Evolutionary conservation across 2,888 invertebrate genomes (phyloP).

Genomic region (Dasypolia templi): DNA sequence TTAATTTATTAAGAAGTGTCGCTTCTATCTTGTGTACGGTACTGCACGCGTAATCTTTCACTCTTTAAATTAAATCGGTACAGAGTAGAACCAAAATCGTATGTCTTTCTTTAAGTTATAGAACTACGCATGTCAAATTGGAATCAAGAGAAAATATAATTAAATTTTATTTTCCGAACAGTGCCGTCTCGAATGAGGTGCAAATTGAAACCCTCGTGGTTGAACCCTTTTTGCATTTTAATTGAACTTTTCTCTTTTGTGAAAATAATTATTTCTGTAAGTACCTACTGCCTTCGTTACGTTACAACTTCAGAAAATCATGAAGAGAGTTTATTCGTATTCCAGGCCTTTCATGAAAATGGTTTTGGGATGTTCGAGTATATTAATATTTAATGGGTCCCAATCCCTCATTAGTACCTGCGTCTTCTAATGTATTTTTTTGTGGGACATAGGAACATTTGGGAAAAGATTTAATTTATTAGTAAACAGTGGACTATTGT

Average conservation of each 20-base stretch:
- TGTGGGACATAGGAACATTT: not conserved
- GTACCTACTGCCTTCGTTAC: not conserved
- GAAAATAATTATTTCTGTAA: slow-evolving; percentile 35
- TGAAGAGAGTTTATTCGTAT: not conserved
- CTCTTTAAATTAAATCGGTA: not conserved
- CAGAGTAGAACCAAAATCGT: not conserved
- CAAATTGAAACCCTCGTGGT: slow-evolving; percentile 17
- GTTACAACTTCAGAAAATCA: slow-evolving; percentile 3
- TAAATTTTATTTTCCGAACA: slow-evolving; percentile 46
- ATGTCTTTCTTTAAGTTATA: not conserved
- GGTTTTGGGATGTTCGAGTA: slow-evolving; percentile 1
- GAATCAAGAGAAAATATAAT: slow-evolving; percentile 39
- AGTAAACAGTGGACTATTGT: not conserved
- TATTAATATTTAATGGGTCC: slow-evolving; percentile 7
- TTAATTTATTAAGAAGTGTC: not conserved
- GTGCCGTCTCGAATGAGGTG: slow-evolving; percentile 2
- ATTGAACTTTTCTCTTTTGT: slow-evolving; percentile 43
- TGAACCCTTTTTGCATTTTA: slow-evolving; percentile 46
- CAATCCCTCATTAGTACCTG: not conserved
- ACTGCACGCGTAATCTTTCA: no score
- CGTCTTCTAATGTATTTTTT: not conserved
- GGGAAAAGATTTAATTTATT: not conserved
- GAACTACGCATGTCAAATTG: not conserved
- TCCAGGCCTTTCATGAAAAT: not conserved
- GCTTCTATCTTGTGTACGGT: no score